Base-by-base conservation (phyloP, 1,140 invertebrate genomes). In the Oncopeltus fasciatus region DNA sequence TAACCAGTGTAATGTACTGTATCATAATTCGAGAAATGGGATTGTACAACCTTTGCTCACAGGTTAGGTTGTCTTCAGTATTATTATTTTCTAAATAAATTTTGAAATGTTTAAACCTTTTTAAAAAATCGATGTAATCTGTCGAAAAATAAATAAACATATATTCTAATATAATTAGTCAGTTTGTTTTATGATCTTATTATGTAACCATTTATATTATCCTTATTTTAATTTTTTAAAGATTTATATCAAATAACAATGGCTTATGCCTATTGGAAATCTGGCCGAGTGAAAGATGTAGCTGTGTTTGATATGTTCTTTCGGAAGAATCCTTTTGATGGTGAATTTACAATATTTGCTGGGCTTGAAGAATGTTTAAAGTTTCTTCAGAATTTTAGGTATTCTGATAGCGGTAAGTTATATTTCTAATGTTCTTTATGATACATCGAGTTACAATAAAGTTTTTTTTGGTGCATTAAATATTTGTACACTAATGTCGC, bases 191-290 rank as follows among this genome's bases (percentile, higher is more conserved):
- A 57, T 9, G 1, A 59, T 62, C 28, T 33, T 61, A 12, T 57
- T 59, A 14, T 2, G 33, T 24, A 38, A 49, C 29, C 29, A 62
- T 43, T 24, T 51, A 20, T 57, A 64, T 56, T 21, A n/a, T 63
- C 12, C 26, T 1, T 61, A 65, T 61, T 64, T 70, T 61, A 64
- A 68, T 68, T 73, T 47, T 69, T 80, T 80, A 64, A 75, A 90
- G 95, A 98, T 83, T 80, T 97, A 57, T 98, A 98, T 78, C 93
- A 98, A 79, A 95, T 98, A 64, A 98, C 93, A 21, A 99, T 99
- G 95, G 93, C 94, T 0, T 99, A 99, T 77, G 94, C 93, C 3
- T 98, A 99, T 74, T 99, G 96, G 97, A 98, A 97, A 75, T 90
- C 91, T 65, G 88, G 85, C 31, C 98, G 95, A 77, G 87, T 85